These are phyloP conservation scores for Oophaga pumilio DNA, from an alignment of 2,113 vertebrate species.

Conservation along the genomic window DNA sequence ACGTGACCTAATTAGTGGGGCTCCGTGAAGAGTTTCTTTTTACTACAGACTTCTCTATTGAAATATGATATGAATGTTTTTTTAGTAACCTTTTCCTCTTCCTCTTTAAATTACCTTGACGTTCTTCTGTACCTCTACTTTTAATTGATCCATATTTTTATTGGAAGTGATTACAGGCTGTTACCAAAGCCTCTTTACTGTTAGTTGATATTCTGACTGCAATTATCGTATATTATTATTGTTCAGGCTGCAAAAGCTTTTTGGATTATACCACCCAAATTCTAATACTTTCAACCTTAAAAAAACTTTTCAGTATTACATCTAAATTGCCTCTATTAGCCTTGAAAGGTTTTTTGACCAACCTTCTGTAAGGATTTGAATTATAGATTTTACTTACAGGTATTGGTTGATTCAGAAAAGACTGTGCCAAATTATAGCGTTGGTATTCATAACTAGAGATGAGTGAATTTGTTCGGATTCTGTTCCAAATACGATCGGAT, in stretches of 20 bases:
- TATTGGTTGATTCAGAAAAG: background rate
- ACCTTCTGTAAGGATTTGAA: background rate
- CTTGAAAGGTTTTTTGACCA: background rate
- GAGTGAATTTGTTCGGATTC: too few species aligned
- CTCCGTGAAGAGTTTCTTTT: constrained; percentile 27
- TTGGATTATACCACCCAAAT: constrained; percentile 14
- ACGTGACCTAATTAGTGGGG: constrained; percentile 13
- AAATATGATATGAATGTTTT: constrained; percentile 46
- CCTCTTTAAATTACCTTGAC: constrained; percentile 56
- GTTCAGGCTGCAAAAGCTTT: constrained; percentile 43
- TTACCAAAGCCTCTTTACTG: constrained; percentile 62
- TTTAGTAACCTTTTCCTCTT: background rate
- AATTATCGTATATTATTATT: constrained; percentile 61
- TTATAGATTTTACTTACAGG: background rate
- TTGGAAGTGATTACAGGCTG: constrained; percentile 59
- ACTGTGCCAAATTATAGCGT: too few species aligned
- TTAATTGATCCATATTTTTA: constrained; percentile 62
- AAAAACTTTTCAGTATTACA: background rate
- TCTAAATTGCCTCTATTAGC: background rate
- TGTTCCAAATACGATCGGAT: too few species aligned
- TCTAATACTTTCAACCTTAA: background rate
- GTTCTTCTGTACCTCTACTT: constrained; percentile 58
- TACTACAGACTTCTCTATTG: constrained; percentile 37
- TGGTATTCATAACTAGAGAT: too few species aligned
- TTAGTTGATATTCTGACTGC: constrained; percentile 61